Base-by-base conservation (phyloP, 92 coral and sea anemone genomes). In the Phenganax stokvisi region DNA sequence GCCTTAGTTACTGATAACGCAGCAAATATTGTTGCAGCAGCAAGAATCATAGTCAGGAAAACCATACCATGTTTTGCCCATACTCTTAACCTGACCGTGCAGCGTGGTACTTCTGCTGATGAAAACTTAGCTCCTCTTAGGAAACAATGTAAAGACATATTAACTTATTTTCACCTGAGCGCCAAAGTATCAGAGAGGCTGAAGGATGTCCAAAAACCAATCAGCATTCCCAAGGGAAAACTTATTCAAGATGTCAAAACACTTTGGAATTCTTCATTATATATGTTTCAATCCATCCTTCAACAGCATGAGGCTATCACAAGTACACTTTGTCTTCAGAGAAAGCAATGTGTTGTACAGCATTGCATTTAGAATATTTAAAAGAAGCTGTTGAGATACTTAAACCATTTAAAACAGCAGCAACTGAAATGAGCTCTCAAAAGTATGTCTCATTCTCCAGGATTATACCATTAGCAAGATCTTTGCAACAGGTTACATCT, bases 1-100 rank as follows among this genome's bases (percentile, higher is more conserved):
- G 85, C 85, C 3, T 8, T 82, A 60, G 85, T 82, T 29, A 37
- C 80, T 54, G 85, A 82, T 69, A 72, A 58, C 73, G 73, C 85
- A 47, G 59, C 80, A 27, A 73, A 61, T 47, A 71, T 57, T 72
- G 72, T 73, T 71, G 80, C 80, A 12, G 85, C 85, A 25, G 59
- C 57, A 17, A 44, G 69, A 51, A 44, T 56, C 15, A 44, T 67
- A 30, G 85, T 80, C 25, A 71, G 85, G 85, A 73, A 10, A 58
- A 80, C 71, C 16, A 59, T 73, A 8, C 81, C 85, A 9, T 82
- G 80, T 70, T 73, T 82, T 47, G 80, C 85, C 54, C 79, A 73
- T 60, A 72, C 51, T 16, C 81, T 73, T 47, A 59, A 73, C 61
- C 71, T 57, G 20, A 70, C n/a, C 27, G 85, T 82, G 37, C 67